Base-by-base conservation (phyloP, 2,888 invertebrate species). In the Operophtera brumata region DNA sequence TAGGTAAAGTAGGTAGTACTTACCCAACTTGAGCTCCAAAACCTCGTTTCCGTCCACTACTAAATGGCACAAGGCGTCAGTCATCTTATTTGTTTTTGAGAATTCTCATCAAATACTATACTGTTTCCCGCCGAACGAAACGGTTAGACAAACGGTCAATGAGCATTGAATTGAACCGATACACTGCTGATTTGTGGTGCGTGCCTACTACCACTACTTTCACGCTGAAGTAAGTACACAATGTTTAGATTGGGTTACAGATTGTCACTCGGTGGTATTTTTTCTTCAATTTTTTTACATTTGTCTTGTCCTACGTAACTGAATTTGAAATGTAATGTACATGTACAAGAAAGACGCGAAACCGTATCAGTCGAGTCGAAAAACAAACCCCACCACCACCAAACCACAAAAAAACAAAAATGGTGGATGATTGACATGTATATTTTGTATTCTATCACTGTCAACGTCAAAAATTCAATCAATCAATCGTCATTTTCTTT, bases 21-120 rank as follows among this genome's bases (percentile, higher is more conserved):
- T 50, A 58, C 59, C 59, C 41, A 64, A 42, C 39, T 60, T 59
- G 20, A 93, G 80, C 69, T 92, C 90, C 59, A 92, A 76, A 14
- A 89, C 91, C 51, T 92, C 91, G 70, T 92, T 92, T 42, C 91
- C 91, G 73, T 92, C 91, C 35, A 90, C 89, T 55, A 91, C 90
- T 64, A 91, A 84, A 80, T 90, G 88, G 68, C 85, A 84, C 68
- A 90, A 67, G 6, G 84, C 82, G 66, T 90, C 90, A 72, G 88
- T 90, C 88, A 90, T 90, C 70, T 71, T 84, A 52, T 52, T 61
- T 59, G 35, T 12, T 14, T 40, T 45, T 20, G 13, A 7, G n/a
- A 37, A 39, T 39, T 45, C 44, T 43, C 54, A 59, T 52, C 35
- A 47, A 60, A 48, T 46, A 39, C 13, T 11, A n/a, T n/a, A 12